Evolutionary conservation across 2,888 invertebrate genomes (phyloP).

Genomic region (Yponomeuta sedellus): DNA sequence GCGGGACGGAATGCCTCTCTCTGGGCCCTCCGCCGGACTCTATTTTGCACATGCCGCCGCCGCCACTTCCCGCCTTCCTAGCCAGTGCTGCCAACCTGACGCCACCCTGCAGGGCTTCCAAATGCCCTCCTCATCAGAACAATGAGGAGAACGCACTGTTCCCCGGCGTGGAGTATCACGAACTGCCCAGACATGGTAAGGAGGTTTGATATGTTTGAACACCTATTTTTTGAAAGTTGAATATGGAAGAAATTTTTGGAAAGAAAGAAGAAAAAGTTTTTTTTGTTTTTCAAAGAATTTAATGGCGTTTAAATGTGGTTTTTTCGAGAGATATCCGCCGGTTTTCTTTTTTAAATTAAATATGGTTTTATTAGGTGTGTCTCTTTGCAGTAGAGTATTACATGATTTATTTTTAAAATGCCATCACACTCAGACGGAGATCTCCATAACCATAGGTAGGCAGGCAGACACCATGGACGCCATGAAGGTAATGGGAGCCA

Average conservation of each 20-base stretch:
- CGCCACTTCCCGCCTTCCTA: conserved; percentile 87
- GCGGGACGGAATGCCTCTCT: conserved; percentile 77
- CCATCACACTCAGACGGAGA: too few relatives aligned
- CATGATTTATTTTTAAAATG: too few relatives aligned
- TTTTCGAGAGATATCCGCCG: too few relatives aligned
- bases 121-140: conserved; percentile 76
- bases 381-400: too few relatives aligned
- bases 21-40: conserved; percentile 88
- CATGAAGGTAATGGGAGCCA: background rate
- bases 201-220: background rate
- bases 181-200: conserved; percentile 85
- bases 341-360: too few relatives aligned
- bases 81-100: conserved; percentile 73
- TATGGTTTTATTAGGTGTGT: too few relatives aligned
- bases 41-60: conserved; percentile 89
- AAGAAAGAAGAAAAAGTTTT: background rate
- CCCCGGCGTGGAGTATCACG: conserved; percentile 85
- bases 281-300: background rate
- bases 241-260: too few relatives aligned
- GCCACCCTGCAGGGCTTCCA: conserved; percentile 80
- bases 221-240: background rate
- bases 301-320: background rate
- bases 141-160: conserved; percentile 69
- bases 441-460: too few relatives aligned
- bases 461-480: too few relatives aligned